A percentile compares a stretch with the other conserved stretches of the same genome.
Conservation (phyloP, 2,113 vertebrate genomes). For the Aptenodytes forsteri region DNA sequence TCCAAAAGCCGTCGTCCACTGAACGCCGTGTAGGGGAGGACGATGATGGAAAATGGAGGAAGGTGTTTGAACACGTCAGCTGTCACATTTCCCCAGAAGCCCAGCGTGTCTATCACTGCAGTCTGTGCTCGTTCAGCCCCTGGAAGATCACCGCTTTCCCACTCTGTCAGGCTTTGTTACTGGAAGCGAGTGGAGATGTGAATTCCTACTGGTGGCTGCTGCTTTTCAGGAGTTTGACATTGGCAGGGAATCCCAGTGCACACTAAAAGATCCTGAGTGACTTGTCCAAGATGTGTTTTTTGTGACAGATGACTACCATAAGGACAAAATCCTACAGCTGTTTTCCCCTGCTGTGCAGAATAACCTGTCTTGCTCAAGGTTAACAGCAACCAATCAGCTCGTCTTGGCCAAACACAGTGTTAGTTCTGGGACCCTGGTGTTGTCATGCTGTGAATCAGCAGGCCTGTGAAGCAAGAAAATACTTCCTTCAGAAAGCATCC, state of each 20-base stretch:
- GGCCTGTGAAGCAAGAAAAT: not conserved
- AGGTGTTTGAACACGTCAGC: not conserved
- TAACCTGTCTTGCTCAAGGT: not conserved
- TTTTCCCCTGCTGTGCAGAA: not conserved
- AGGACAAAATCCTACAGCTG: not conserved
- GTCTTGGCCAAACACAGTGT: not conserved
- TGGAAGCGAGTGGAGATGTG: not conserved
- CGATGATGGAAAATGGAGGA: not conserved
- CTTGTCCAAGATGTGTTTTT: not conserved
- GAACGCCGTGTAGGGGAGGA: not conserved
- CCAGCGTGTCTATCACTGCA: not conserved
- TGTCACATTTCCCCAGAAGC: not conserved
- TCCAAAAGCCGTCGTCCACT: not conserved
- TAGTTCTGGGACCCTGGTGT: not conserved
- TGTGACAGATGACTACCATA: not conserved
- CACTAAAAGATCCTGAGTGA: not conserved
- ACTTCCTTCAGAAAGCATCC: not conserved
- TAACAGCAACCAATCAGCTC: not conserved
- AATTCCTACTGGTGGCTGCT: not conserved
- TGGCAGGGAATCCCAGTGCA: not conserved
- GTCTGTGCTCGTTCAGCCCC: not conserved
- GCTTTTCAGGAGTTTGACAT: not conserved
- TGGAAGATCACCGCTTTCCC: not conserved
- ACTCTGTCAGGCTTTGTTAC: not conserved
- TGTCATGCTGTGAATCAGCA: not conserved